These are phyloP conservation scores for Craniophora ligustri DNA, from an alignment of 2,888 invertebrate genomes.

Conservation along the genomic window DNA sequence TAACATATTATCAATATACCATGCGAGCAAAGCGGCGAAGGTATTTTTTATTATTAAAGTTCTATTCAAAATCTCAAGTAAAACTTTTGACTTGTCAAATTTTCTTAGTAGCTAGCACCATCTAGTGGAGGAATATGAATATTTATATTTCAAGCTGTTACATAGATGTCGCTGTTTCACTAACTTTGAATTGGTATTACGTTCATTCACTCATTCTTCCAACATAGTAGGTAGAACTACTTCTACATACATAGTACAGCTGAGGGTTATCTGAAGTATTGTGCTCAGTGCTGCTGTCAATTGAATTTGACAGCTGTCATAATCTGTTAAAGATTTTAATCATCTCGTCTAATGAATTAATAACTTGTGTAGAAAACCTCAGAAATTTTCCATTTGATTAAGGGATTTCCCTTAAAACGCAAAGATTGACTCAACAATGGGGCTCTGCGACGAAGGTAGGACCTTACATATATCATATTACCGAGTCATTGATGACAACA, in stretches of 20 bases:
- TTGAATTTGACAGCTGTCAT: slow-evolving; percentile 58
- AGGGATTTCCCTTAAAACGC: slow-evolving; percentile 17
- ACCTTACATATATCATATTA: slow-evolving; percentile 43
- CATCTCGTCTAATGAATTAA: not conserved
- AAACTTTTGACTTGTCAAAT: too few species aligned
- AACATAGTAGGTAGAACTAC: slow-evolving; percentile 6
- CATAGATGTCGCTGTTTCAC: slow-evolving; percentile 51
- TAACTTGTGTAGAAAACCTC: slow-evolving; percentile 13
- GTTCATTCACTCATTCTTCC: slow-evolving; percentile 57
- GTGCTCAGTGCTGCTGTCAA: slow-evolving; percentile 39
- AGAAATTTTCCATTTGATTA: slow-evolving; percentile 9
- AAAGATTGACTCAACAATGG: slow-evolving; percentile 66
- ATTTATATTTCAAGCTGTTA: not conserved
- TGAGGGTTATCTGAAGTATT: too few species aligned
- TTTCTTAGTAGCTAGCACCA: slow-evolving; percentile 19
- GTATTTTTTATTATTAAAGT: too few species aligned
- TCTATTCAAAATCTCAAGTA: too few species aligned
- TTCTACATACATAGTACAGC: too few species aligned
- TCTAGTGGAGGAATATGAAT: slow-evolving; percentile 20
- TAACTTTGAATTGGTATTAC: not conserved
- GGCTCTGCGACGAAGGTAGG: slow-evolving; percentile 84
- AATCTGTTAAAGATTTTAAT: not conserved
- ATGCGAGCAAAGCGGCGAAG: too few species aligned
- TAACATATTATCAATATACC: too few species aligned
- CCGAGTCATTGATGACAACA: slow-evolving; percentile 30